Conservation (phyloP, 2,797 vertebrate genomes). For the Streptopelia turtur region DNA sequence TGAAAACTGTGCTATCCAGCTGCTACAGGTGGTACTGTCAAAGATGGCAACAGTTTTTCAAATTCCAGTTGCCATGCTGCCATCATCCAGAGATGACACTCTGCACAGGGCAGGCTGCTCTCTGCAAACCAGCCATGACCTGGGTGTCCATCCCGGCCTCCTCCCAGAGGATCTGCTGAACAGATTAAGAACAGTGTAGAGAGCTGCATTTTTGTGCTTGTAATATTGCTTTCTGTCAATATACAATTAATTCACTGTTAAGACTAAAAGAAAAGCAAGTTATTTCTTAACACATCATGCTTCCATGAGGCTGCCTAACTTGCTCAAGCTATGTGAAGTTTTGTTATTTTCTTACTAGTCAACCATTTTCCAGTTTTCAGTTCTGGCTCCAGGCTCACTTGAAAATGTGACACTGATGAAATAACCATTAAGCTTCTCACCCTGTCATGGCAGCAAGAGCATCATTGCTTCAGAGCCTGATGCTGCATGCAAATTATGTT, state of each 20-base stretch:
- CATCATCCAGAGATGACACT: neutral
- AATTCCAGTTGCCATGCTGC: neutral
- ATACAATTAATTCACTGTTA: neutral
- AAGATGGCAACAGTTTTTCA: rapidly evolving
- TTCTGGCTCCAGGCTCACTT: neutral
- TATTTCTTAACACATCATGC: neutral
- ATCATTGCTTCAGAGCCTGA: neutral
- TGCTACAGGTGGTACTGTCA: rapidly evolving
- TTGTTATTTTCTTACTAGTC: neutral
- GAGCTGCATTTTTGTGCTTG: neutral
- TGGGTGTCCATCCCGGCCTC: neutral
- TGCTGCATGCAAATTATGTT: neutral
- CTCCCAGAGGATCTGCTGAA: neutral
- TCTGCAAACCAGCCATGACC: neutral
- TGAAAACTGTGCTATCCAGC: neutral
- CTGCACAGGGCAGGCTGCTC: neutral
- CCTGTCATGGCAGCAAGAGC: neutral
- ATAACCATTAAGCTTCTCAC: neutral
- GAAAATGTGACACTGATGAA: neutral
- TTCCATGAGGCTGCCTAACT: neutral
- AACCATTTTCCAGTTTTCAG: neutral
- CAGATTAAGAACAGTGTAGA: rapidly evolving
- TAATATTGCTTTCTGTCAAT: neutral
- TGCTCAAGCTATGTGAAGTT: neutral
- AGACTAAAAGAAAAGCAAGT: neutral